Evolutionary conservation across 92 coral and sea anemone species (phyloP).

Genomic region (Heteractis magnifica): DNA sequence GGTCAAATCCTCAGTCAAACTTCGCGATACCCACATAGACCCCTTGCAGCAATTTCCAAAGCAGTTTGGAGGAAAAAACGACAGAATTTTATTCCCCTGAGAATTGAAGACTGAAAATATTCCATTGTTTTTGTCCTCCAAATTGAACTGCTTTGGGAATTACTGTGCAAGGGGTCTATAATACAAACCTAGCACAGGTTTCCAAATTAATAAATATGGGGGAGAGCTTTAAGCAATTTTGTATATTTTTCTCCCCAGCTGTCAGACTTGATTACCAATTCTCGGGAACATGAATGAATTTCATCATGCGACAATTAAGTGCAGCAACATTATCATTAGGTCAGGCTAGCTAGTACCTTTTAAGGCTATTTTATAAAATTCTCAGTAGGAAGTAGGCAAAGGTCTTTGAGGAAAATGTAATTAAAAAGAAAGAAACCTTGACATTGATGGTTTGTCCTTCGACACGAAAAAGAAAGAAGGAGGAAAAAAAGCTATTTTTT

Average conservation of each 20-base stretch:
- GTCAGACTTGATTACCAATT: neutral
- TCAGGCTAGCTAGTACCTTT: neutral
- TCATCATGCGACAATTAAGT: neutral
- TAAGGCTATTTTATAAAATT: neutral
- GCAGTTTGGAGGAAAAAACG: too few species aligned
- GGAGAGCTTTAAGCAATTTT: neutral
- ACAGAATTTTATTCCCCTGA: too few species aligned
- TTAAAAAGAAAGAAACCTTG: neutral
- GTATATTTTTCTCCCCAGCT: neutral
- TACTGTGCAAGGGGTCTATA: too few species aligned
- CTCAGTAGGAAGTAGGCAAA: neutral
- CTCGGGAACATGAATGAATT: neutral
- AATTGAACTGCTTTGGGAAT: too few species aligned
- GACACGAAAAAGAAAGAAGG: neutral
- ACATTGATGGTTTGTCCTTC: neutral
- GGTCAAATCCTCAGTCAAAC: neutral
- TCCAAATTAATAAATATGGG: neutral
- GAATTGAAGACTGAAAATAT: too few species aligned
- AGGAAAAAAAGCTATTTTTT: neutral
- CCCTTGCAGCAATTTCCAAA: too few species aligned
- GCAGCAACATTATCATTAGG: neutral
- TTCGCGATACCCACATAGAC: neutral
- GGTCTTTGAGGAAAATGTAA: neutral
- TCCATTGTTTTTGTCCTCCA: too few species aligned
- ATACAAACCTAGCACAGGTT: neutral